These are phyloP conservation scores for Halcyon chelicuti DNA, from an alignment of 2,797 vertebrate genomes.

Conservation along the genomic window DNA sequence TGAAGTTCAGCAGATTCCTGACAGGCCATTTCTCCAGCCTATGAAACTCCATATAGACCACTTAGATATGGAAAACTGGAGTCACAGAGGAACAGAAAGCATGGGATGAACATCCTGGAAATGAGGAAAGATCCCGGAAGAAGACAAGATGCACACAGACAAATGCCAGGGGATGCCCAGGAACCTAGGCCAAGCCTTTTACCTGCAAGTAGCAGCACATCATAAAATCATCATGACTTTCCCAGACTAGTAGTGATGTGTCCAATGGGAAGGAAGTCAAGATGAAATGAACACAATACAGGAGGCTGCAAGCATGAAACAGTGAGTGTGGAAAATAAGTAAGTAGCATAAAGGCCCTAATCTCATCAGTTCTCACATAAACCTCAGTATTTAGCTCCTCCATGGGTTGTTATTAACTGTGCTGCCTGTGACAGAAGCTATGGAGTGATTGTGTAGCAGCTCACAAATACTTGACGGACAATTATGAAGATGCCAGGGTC, in stretches of 20 bases:
- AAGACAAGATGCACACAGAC: neutral
- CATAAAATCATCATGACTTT: neutral
- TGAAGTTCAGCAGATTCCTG: neutral
- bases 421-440: neutral
- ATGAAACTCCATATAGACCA: neutral
- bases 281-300: neutral
- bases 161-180: neutral
- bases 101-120: neutral
- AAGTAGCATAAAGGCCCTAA: neutral
- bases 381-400: neutral
- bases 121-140: neutral
- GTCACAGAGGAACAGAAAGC: neutral
- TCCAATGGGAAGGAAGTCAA: neutral
- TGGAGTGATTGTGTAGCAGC: neutral
- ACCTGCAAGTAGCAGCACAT: neutral
- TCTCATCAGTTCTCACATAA: neutral
- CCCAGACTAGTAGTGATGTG: fast-evolving
- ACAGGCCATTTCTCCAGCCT: neutral
- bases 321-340: neutral
- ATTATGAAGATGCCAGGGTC: neutral
- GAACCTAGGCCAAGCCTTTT: neutral
- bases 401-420: neutral
- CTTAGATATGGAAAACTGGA: neutral
- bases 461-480: neutral
- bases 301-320: neutral